Percentiles rank a stretch among this genome's conserved stretches.
These are phyloP conservation scores for Silurus lanzhouensis DNA, from an alignment of 2,797 vertebrate species.

Conservation along the genomic window DNA sequence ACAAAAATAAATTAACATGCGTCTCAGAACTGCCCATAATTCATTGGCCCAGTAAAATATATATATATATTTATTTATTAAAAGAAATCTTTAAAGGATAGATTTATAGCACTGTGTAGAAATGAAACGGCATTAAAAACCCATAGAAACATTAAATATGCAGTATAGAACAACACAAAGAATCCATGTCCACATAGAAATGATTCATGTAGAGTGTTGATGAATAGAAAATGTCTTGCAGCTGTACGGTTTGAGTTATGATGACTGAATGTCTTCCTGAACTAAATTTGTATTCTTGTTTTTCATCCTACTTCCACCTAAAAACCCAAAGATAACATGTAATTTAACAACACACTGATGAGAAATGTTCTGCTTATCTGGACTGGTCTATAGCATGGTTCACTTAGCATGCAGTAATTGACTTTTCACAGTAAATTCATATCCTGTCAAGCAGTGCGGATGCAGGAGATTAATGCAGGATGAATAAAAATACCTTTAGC, in stretches of 20 bases:
- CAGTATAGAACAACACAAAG: too few species aligned
- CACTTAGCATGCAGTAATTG: conserved; percentile 37
- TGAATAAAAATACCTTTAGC: conserved; percentile 23
- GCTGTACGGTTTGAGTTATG: not conserved
- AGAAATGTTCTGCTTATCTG: conserved; percentile 40
- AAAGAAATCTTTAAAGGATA: not conserved
- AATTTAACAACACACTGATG: conserved; percentile 34
- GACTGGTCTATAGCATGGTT: conserved; percentile 16
- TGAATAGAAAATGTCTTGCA: not conserved
- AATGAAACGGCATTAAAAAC: not conserved
- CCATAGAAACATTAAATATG: too few species aligned
- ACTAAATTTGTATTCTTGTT: conserved; percentile 10
- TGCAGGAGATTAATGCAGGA: conserved; percentile 47
- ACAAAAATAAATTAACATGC: conserved; percentile 62
- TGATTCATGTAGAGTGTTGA: not conserved
- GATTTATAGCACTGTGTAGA: not conserved
- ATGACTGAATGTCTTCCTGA: conserved; percentile 14
- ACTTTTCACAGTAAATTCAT: conserved; percentile 34
- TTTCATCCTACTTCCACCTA: conserved; percentile 24
- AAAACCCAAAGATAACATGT: conserved; percentile 6
- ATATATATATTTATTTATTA: too few species aligned
- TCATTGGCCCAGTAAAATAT: conserved; percentile 50
- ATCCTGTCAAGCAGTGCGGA: conserved; percentile 24
- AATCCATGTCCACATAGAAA: not conserved
- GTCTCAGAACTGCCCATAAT: conserved; percentile 46